A percentile compares a stretch with the other conserved stretches of the same genome.
phyloP scores from a whole-genome alignment of 2,888 invertebrate species.

The Scaptomyza parva region DNA sequence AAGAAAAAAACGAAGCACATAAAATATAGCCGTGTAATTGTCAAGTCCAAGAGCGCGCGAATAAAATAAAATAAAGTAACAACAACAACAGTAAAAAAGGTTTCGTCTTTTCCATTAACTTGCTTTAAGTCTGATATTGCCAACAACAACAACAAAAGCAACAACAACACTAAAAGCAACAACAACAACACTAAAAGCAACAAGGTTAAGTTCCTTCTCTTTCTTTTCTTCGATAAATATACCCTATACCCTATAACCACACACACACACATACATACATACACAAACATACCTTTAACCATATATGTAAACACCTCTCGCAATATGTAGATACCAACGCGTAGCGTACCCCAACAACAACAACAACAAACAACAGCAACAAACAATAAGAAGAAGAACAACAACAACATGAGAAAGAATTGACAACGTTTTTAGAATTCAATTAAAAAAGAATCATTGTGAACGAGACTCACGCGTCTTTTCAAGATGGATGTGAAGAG shows the following conservation, averaged over 20 bases:
- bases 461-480: conserved; percentile 72
- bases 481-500: background rate
- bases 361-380: conserved; percentile 26
- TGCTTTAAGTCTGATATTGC: conserved; percentile 44
- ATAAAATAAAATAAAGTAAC: conserved; percentile 43
- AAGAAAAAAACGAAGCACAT: conserved; percentile 30
- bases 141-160: conserved; percentile 34
- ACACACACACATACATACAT: too few relatives aligned
- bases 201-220: conserved; percentile 52
- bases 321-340: conserved; percentile 68
- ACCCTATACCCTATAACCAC: conserved; percentile 30
- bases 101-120: conserved; percentile 50
- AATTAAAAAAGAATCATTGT: conserved; percentile 84
- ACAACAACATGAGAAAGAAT: conserved; percentile 49
- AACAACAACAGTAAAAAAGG: conserved; percentile 29
- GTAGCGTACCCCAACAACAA: conserved; percentile 69
- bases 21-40: conserved; percentile 76
- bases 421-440: conserved; percentile 82
- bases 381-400: too few relatives aligned
- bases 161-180: too few relatives aligned
- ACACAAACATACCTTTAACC: conserved; percentile 21
- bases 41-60: conserved; percentile 79
- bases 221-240: conserved; percentile 3
- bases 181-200: conserved; percentile 34
- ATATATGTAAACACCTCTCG: conserved; percentile 14